Conservation (phyloP, 1,140 invertebrate genomes). For the Cyphomyrmex costatus region DNA sequence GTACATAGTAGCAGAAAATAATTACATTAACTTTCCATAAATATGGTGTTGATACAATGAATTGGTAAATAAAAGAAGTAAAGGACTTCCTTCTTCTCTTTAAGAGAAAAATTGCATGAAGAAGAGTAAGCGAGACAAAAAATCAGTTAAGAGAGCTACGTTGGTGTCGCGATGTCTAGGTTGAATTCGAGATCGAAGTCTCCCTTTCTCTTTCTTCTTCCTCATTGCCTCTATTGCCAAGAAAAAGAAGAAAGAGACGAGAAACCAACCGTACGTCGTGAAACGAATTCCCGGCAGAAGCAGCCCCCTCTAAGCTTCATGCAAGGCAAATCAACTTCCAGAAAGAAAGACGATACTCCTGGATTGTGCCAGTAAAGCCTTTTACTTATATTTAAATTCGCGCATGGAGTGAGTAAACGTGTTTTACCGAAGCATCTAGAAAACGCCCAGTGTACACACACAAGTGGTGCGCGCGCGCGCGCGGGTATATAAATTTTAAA, state of each 20-base stretch:
- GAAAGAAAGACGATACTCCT: conserved; percentile 78
- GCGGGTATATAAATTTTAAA: conserved; percentile 43
- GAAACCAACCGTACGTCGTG: conserved; percentile 70
- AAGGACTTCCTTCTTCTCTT: conserved; percentile 8
- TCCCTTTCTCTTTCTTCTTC: conserved; percentile 51
- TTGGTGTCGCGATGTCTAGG: conserved; percentile 74
- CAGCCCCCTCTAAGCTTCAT: conserved; percentile 82
- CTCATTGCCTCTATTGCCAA: conserved; percentile 36
- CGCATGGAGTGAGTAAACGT: conserved; percentile 77
- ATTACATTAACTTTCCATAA: conserved; percentile 79
- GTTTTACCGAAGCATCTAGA: conserved; percentile 46
- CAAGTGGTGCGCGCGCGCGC: conserved; percentile 21
- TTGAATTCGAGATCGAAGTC: conserved; percentile 46
- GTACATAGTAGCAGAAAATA: conserved; percentile 64
- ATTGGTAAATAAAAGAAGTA: neutral
- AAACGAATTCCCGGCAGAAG: conserved; percentile 75
- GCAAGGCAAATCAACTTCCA: conserved; percentile 85
- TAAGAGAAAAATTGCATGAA: conserved; percentile 54
- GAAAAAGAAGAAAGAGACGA: conserved; percentile 56
- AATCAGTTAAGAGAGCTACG: conserved; percentile 59
- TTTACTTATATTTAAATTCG: conserved; percentile 86
- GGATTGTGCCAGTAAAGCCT: conserved; percentile 81
- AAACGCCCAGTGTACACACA: conserved; percentile 25
- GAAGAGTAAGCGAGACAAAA: conserved; percentile 61
- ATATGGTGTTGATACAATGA: conserved; percentile 70